Percentiles rank a stretch among this genome's conserved stretches.
Evolutionary conservation across 1,140 invertebrate species (phyloP).

Genomic region (Druon quercuslanigerum): DNA sequence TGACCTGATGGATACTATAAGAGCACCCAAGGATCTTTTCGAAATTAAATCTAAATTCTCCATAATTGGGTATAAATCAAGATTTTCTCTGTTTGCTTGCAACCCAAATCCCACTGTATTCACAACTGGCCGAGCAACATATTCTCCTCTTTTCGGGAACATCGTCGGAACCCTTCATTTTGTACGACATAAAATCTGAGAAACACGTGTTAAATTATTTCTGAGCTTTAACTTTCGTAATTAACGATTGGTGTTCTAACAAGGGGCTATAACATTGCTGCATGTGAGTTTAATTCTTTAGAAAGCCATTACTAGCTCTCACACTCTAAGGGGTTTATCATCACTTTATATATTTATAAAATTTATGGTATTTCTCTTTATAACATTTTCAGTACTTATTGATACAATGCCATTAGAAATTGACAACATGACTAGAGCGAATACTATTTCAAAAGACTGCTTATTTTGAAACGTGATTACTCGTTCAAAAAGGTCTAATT

Average conservation of each 20-base stretch:
- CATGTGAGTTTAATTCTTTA: neutral
- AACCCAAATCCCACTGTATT: slow-evolving; percentile 3
- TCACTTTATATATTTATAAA: too few relatives aligned
- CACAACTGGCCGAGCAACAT: slow-evolving; percentile 6
- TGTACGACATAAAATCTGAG: slow-evolving; percentile 6
- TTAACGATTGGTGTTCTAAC: slow-evolving; percentile 31
- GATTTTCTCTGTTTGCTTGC: slow-evolving; percentile 2
- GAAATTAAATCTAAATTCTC: neutral
- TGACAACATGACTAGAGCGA: too few relatives aligned
- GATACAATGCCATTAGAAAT: too few relatives aligned
- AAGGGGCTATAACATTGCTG: slow-evolving; percentile 16
- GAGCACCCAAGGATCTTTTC: too few relatives aligned
- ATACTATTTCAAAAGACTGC: too few relatives aligned
- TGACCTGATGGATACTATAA: too few relatives aligned
- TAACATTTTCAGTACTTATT: too few relatives aligned
- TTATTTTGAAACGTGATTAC: too few relatives aligned
- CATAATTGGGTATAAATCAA: slow-evolving; percentile 15
- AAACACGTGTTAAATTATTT: slow-evolving; percentile 10
- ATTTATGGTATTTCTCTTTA: too few relatives aligned
- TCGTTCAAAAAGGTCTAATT: too few relatives aligned
- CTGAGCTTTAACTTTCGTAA: slow-evolving; percentile 39
- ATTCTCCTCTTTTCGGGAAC: neutral
- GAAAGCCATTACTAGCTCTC: slow-evolving; percentile 19
- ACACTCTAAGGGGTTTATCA: too few relatives aligned
- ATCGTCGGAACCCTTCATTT: neutral